phyloP scores from a whole-genome alignment of 1,140 invertebrate species.

The Apolygus lucorum region DNA sequence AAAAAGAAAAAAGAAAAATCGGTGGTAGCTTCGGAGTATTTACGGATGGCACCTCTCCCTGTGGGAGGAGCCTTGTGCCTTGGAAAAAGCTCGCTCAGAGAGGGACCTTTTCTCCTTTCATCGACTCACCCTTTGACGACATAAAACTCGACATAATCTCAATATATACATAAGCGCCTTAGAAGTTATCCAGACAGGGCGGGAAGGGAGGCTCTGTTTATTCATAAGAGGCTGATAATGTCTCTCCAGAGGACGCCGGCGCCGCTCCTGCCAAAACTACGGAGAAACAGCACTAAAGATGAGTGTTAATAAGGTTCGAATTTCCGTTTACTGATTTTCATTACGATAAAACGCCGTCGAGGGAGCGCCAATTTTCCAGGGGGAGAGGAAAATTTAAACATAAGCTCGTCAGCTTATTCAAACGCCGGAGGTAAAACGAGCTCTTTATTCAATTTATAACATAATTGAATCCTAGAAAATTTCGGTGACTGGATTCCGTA shows the following conservation, averaged over 20 bases:
- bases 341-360: not conserved
- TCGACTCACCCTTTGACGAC: not conserved
- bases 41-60: not conserved
- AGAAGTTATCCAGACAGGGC: too few species aligned
- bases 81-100: not conserved
- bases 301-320: constrained; percentile 15
- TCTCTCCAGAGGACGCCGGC: too few species aligned
- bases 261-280: not conserved
- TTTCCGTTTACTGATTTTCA: constrained; percentile 4
- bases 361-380: not conserved
- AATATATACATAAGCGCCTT: not conserved
- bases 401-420: not conserved
- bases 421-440: too few species aligned
- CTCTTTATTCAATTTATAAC: too few species aligned
- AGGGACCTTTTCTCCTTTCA: not conserved
- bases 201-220: constrained; percentile 8
- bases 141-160: constrained; percentile 5
- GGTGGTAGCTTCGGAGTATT: not conserved
- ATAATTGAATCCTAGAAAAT: too few species aligned
- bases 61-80: not conserved
- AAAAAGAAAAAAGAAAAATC: too few species aligned
- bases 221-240: constrained; percentile 10
- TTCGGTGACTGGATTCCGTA: too few species aligned
- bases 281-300: not conserved
- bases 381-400: constrained; percentile 2